Conservation (phyloP, 2,113 vertebrate genomes). For the Tiliqua scincoides region DNA sequence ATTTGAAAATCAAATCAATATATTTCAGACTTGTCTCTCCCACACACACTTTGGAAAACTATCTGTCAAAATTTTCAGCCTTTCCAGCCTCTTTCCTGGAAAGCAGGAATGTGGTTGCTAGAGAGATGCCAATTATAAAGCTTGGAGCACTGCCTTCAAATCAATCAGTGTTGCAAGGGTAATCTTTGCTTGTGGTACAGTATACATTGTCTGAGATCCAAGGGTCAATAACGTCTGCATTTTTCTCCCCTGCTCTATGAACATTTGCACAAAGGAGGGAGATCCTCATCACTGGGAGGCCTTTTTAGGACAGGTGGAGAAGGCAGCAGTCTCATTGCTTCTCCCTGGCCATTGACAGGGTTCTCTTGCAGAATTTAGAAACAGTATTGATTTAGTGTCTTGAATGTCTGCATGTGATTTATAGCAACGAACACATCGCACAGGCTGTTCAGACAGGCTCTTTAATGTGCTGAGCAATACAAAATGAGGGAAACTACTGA, state of each 20-base stretch:
- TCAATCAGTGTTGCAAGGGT: slow-evolving; percentile 21
- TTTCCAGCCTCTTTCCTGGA: slow-evolving; percentile 38
- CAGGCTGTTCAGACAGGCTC: slow-evolving; percentile 28
- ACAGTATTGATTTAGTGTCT: slow-evolving; percentile 62
- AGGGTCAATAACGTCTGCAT: slow-evolving; percentile 17
- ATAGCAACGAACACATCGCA: slow-evolving; percentile 56
- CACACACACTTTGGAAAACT: too few relatives aligned
- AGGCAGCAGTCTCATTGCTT: slow-evolving; percentile 30
- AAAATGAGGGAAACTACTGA: slow-evolving; percentile 36
- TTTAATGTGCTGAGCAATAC: slow-evolving; percentile 30
- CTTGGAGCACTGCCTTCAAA: slow-evolving; percentile 6
- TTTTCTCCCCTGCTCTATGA: background rate
- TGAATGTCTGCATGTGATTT: slow-evolving; percentile 59
- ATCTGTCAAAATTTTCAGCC: slow-evolving; percentile 28
- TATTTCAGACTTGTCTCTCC: too few relatives aligned
- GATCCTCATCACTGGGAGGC: slow-evolving; percentile 24
- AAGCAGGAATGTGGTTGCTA: slow-evolving; percentile 14
- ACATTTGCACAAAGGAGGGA: slow-evolving; percentile 11
- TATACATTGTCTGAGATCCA: slow-evolving; percentile 14
- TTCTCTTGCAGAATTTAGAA: slow-evolving; percentile 57
- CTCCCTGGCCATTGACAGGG: slow-evolving; percentile 18
- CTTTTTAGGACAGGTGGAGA: slow-evolving; percentile 44
- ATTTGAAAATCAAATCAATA: too few relatives aligned
- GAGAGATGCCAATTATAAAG: background rate
- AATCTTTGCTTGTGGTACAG: slow-evolving; percentile 22